phyloP scores from a whole-genome alignment of 2,113 vertebrate genomes.

The Notechis scutatus region DNA sequence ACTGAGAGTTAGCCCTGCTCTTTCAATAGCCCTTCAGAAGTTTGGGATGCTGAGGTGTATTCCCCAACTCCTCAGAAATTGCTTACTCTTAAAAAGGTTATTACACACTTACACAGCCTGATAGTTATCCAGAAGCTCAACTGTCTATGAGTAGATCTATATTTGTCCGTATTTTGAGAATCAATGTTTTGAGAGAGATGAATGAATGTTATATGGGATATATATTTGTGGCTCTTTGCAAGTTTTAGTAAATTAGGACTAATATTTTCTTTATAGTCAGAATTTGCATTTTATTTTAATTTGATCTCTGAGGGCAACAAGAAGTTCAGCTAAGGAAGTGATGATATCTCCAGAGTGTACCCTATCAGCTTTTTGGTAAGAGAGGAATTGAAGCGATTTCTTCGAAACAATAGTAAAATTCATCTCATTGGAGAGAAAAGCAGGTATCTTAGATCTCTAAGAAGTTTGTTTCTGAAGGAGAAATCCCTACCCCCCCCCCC shows the following conservation, averaged over 20 bases:
- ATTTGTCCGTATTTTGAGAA: constrained; percentile 15
- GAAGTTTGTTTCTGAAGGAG: not conserved
- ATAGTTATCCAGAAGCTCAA: not conserved
- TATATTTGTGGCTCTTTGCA: not conserved
- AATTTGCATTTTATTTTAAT: not conserved
- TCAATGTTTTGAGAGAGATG: not conserved
- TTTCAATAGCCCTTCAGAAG: not conserved
- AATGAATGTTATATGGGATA: constrained; percentile 12
- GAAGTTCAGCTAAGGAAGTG: not conserved
- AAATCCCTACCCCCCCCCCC: not conserved
- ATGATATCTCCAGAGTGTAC: not conserved
- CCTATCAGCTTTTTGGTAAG: not conserved
- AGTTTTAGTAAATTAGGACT: not conserved
- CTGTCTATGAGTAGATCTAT: not conserved
- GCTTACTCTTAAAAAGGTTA: not conserved
- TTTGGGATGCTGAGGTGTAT: not conserved
- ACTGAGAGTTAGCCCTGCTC: not conserved
- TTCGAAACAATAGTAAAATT: not conserved
- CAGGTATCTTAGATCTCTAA: not conserved
- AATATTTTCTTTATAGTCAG: not conserved
- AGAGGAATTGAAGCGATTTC: not conserved
- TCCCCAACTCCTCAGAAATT: not conserved
- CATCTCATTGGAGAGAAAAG: not conserved
- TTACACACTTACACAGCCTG: not conserved
- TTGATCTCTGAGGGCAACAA: not conserved